Evolutionary conservation across 2,113 vertebrate species (phyloP), one percentile per base, ranked within the genome.

Genomic region (Cyanoliseus patagonus): DNA sequence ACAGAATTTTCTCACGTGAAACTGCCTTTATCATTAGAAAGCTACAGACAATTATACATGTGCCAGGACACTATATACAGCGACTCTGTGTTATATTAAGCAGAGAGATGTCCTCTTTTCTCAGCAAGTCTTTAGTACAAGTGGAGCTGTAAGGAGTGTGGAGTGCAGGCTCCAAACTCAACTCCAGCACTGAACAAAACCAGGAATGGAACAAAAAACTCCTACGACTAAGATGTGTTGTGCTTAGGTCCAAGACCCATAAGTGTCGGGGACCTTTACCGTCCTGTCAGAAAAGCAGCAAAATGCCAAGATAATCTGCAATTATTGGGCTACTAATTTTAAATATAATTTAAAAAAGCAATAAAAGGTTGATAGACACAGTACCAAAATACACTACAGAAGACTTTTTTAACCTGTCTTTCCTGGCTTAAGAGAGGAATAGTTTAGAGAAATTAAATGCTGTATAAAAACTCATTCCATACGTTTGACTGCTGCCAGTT

Each of bases 81-180:
- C 95, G 92, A 95, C 92, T 96, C 80, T 93, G 90, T 61, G 77
- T 92, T 95, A 89, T 68, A 85, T 90, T 95, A 93, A 95, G 91
- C 94, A 92, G 28, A 82, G 76, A 73, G 72, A 91, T 67, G 88
- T 95, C 87, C 83, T 44, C 74, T 90, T 92, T 95, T 96, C 82
- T 80, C 12, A 77, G 73, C 55, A 90, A 94, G 86, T 52, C 91
- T 88, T 53, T 63, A 70, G 78, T 86, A 64, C 66, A 68, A 83
- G 63, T 75, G 83, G 76, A 91, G 88, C 62, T 94, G 72, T 63
- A 44, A 62, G 61, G 64, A 92, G 37, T 4, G 37, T 23, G 62
- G 49, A 77, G 46, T 27, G 42, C 73, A 94, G 93, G 44, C 51
- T 73, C 76, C 35, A 30, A 19, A 47, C 52, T 22, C 30, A 92